Conservation (phyloP, 1,140 invertebrate species). For the Penaeus japonicus region DNA sequence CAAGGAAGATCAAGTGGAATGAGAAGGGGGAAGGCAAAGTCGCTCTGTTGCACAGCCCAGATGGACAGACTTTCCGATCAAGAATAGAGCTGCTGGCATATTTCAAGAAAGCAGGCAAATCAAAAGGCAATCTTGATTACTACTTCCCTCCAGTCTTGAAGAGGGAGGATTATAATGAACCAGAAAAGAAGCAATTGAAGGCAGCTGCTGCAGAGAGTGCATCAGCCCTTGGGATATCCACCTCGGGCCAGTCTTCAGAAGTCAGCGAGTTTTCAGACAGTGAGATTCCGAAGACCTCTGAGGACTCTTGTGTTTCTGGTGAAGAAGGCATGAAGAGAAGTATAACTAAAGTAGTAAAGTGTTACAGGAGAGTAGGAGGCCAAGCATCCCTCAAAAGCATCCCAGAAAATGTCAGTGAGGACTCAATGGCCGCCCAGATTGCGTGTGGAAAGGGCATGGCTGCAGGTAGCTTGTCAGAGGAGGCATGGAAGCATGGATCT, state of each 20-base stretch:
- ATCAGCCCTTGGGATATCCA: background rate
- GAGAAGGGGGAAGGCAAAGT: slow-evolving; percentile 54
- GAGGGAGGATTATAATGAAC: background rate
- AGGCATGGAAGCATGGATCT: slow-evolving; percentile 2
- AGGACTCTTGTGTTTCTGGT: slow-evolving; percentile 36
- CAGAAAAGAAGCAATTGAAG: background rate
- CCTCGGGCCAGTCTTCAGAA: slow-evolving; percentile 43
- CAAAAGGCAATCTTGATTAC: slow-evolving; percentile 46
- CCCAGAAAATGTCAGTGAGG: background rate
- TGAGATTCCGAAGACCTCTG: slow-evolving; percentile 40
- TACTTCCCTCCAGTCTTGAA: slow-evolving; percentile 47
- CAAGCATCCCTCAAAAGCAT: background rate
- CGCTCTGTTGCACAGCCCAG: slow-evolving; percentile 50
- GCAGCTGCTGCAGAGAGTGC: background rate
- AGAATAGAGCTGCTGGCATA: slow-evolving; percentile 56
- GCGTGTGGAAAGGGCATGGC: too few species aligned
- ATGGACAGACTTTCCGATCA: slow-evolving; percentile 47
- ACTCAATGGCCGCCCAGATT: background rate
- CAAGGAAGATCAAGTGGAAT: slow-evolving; percentile 55
- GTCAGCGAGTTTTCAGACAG: slow-evolving; percentile 43
- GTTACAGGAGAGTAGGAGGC: background rate
- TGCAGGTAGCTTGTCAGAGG: background rate
- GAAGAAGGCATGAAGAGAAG: slow-evolving; percentile 2
- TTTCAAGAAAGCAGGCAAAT: slow-evolving; percentile 56
- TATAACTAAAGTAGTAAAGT: background rate